Evolutionary conservation across 2,888 invertebrate species (phyloP).

Genomic region (Drosophila tripunctata): DNA sequence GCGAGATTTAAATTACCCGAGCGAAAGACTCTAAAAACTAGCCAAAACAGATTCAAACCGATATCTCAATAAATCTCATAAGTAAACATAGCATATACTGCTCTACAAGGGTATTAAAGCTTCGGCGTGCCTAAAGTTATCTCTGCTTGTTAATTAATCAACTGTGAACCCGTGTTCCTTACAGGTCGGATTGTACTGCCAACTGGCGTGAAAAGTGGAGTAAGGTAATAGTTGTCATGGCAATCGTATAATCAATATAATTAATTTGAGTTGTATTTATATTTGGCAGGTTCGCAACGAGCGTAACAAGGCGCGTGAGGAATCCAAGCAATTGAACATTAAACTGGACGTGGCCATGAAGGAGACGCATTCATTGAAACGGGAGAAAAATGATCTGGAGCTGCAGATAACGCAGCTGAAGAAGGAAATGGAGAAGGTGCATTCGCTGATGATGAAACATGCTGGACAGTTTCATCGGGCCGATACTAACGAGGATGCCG

Average conservation of each 20-base stretch:
- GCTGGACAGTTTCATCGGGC: constrained; percentile 88
- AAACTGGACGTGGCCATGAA: constrained; percentile 92
- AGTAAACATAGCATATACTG: too few relatives aligned
- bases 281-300: constrained; percentile 90
- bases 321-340: constrained; percentile 91
- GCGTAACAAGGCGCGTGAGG: constrained; percentile 96
- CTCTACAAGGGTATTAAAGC: neutral
- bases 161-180: neutral
- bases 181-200: constrained; percentile 95
- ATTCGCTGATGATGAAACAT: constrained; percentile 88
- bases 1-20: too few relatives aligned
- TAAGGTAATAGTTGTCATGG: constrained; percentile 86
- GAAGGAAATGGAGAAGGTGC: constrained; percentile 92
- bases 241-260: constrained; percentile 53
- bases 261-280: neutral
- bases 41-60: too few relatives aligned
- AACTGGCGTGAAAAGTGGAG: constrained; percentile 99
- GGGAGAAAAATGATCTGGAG: constrained; percentile 92
- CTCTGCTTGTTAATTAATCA: neutral
- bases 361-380: constrained; percentile 89
- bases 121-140: too few relatives aligned
- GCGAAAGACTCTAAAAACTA: too few relatives aligned
- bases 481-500: constrained; percentile 82
- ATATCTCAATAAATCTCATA: too few relatives aligned
- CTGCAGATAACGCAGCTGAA: constrained; percentile 90